Base-by-base conservation (phyloP, 2,888 invertebrate species). In the Euplagia quadripunctaria region DNA sequence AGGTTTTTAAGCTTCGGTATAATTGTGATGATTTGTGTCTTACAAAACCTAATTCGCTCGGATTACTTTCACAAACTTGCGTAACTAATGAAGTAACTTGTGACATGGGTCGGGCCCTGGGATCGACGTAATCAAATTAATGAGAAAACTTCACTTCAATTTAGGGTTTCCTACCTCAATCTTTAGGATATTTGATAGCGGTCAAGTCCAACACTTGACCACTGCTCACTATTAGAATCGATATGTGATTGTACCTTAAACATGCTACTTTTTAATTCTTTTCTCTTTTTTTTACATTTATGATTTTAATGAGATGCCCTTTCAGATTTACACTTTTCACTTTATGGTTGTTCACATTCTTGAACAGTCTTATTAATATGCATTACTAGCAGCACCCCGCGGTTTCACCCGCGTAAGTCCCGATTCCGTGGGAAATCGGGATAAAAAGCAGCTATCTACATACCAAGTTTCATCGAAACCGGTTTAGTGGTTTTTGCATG, bases 121-220 rank as follows among this genome's bases (percentile, higher is more conserved):
- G 94, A 95, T 95, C 94, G 95, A 94, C 94, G 94, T 95, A 94
- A 95, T 95, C 94, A 95, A 95, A 95, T 95, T 95, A 95, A 95
- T 94, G 94, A 95, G 94, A 94, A 95, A 95, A 95, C 94, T 95
- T 95, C 93, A 94, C 94, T 94, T 93, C 94, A 93, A 94, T 94
- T 95, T 94, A 92, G 93, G 92, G 89, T 91, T 94, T 93, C 93
- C 93, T 93, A 91, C 91, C 92, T 92, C 93, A 94, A 94, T 94
- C 94, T 94, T 94, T 92, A 91, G 92, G 90, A 92, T 94, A 92
- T 93, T 93, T 90, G 93, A 90, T 90, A 91, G 89, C 91, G 94
- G 94, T 94, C 94, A 94, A 94, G 91, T 91, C 77, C 68, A 72
- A 70, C 78, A 83, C 85, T 88, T 85, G 87, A 84, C 88, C 89